phyloP scores from a whole-genome alignment of 2,797 vertebrate species.

The Parauchenoglanis punctatus region DNA sequence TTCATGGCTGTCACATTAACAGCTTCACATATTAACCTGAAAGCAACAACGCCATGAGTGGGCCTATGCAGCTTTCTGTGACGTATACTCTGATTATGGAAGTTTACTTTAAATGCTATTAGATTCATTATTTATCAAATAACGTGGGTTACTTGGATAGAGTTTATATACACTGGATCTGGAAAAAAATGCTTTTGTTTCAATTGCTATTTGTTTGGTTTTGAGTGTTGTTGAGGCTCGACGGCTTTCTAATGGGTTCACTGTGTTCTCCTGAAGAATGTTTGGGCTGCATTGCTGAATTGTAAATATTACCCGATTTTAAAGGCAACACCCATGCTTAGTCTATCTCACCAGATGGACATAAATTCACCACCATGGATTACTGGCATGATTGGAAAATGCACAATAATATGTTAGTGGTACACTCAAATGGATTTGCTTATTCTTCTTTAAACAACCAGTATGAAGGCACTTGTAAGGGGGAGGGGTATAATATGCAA shows the following conservation, averaged over 20 bases:
- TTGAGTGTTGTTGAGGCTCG: slow-evolving; percentile 57
- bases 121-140: slow-evolving; percentile 47
- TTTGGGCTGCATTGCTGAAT: slow-evolving; percentile 45
- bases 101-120: slow-evolving; percentile 43
- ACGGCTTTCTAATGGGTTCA: slow-evolving; percentile 39
- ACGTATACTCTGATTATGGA: slow-evolving; percentile 36
- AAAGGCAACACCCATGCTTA: slow-evolving; percentile 70
- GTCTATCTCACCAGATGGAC: slow-evolving; percentile 62
- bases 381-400: slow-evolving; percentile 74
- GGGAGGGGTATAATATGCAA: slow-evolving; percentile 31
- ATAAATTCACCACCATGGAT: slow-evolving; percentile 64
- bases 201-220: slow-evolving; percentile 44
- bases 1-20: slow-evolving; percentile 76
- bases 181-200: slow-evolving; percentile 30
- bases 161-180: slow-evolving; percentile 50
- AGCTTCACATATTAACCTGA: slow-evolving; percentile 51
- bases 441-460: slow-evolving; percentile 66
- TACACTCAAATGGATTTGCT: slow-evolving; percentile 74
- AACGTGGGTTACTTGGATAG: slow-evolving; percentile 43
- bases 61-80: slow-evolving; percentile 18
- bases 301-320: slow-evolving; percentile 67
- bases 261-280: slow-evolving; percentile 42
- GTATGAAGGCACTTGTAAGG: slow-evolving; percentile 60
- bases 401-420: slow-evolving; percentile 69
- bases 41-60: slow-evolving; percentile 34